These are phyloP conservation scores for Ophiodon elongatus DNA, from an alignment of 2,113 vertebrate genomes.

Conservation along the genomic window DNA sequence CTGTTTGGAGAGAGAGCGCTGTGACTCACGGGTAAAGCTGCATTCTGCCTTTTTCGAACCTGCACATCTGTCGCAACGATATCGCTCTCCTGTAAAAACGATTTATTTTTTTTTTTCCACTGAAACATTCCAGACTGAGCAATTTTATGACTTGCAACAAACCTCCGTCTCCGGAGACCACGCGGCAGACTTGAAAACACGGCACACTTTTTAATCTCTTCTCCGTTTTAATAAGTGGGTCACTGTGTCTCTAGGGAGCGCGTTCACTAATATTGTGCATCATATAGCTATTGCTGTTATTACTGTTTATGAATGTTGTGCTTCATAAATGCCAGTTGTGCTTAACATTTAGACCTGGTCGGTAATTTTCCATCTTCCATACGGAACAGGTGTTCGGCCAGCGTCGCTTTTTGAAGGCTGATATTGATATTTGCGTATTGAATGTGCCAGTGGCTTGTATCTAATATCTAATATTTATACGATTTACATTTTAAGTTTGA, in stretches of 20 bases:
- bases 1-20: slow-evolving; percentile 16
- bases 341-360: slow-evolving; percentile 35
- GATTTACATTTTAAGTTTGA: background rate
- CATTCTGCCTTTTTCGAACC: slow-evolving; percentile 10
- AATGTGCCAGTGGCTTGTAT: slow-evolving; percentile 34
- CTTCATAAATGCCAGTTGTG: slow-evolving; percentile 50
- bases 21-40: slow-evolving; percentile 13
- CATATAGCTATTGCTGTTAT: slow-evolving; percentile 58
- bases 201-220: slow-evolving; percentile 43
- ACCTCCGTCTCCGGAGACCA: slow-evolving; percentile 23
- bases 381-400: background rate
- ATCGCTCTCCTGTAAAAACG: slow-evolving; percentile 29
- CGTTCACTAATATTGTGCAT: slow-evolving; percentile 48
- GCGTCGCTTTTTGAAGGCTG: slow-evolving; percentile 18
- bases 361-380: slow-evolving; percentile 19
- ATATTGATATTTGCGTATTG: background rate
- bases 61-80: slow-evolving; percentile 16
- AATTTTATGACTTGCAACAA: slow-evolving; percentile 15
- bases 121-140: slow-evolving; percentile 70
- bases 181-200: slow-evolving; percentile 27
- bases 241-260: slow-evolving; percentile 48
- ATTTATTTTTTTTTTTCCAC: slow-evolving; percentile 37
- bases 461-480: background rate
- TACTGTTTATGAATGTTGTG: slow-evolving; percentile 67
- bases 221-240: slow-evolving; percentile 28